A percentile compares a stretch with the other conserved stretches of the same genome.
phyloP scores from a whole-genome alignment of 2,113 vertebrate genomes.

The Triplophysa tibetana region DNA sequence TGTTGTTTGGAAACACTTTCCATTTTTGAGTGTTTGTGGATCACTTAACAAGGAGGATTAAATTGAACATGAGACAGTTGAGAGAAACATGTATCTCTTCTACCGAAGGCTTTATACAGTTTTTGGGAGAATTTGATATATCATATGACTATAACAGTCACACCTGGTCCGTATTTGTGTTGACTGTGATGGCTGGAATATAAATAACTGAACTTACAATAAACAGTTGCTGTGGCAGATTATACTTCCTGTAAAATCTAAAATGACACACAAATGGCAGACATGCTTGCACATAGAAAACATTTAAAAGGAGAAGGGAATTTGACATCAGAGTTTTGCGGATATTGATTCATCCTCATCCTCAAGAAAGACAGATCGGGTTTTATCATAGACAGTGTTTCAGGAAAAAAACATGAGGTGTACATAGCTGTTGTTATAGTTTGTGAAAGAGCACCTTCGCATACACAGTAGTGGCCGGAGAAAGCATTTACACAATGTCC shows the following conservation, averaged over 20 bases:
- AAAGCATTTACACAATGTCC: neutral
- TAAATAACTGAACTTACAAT: neutral
- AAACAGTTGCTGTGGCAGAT: neutral
- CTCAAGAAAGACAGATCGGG: neutral
- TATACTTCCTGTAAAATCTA: conserved; percentile 23
- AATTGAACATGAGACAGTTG: neutral
- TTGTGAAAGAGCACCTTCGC: conserved; percentile 1
- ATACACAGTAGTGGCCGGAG: neutral
- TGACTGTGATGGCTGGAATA: neutral
- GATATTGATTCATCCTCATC: neutral
- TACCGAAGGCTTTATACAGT: neutral
- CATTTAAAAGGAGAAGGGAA: conserved; percentile 31
- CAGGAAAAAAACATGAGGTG: conserved; percentile 16
- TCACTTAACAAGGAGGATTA: conserved; percentile 15
- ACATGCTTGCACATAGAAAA: conserved; percentile 36
- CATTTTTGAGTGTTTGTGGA: conserved; percentile 8
- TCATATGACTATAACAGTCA: neutral
- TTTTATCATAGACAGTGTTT: conserved; percentile 23
- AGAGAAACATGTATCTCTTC: neutral
- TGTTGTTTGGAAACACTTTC: conserved; percentile 30
- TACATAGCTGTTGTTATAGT: conserved; percentile 27
- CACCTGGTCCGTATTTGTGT: neutral
- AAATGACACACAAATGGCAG: neutral
- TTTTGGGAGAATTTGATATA: neutral
- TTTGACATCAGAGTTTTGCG: conserved; percentile 26